Conservation (phyloP, 2,888 invertebrate species). For the Rhopalosiphum nymphaeae region DNA sequence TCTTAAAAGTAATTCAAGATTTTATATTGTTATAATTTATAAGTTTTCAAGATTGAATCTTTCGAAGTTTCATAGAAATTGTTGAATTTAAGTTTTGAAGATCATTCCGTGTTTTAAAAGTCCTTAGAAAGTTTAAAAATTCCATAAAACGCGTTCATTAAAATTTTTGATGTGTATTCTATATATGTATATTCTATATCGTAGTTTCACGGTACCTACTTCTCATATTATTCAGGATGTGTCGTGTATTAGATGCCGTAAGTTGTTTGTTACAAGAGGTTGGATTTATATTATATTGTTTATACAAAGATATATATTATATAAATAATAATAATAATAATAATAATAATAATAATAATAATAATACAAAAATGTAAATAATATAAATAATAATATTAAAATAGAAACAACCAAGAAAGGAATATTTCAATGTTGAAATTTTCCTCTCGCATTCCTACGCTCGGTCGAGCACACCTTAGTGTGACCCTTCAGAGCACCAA, state of each 20-base stretch:
- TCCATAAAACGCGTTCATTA: background rate
- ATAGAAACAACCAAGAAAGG: constrained; percentile 4
- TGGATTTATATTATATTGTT: background rate
- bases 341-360: background rate
- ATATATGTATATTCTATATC: background rate
- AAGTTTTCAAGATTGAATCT: background rate
- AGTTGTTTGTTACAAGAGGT: background rate
- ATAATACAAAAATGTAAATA: background rate
- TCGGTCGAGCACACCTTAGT: constrained; percentile 50
- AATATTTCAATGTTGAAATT: constrained; percentile 59
- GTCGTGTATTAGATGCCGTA: background rate
- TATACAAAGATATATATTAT: background rate
- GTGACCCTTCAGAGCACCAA: constrained; percentile 52
- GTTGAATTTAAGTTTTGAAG: background rate
- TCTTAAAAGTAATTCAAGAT: background rate
- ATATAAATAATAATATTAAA: background rate
- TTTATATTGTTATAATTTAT: constrained; percentile 21
- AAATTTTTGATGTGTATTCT: background rate
- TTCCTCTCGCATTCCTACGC: constrained; percentile 33
- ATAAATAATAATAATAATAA: background rate
- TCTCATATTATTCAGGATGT: background rate
- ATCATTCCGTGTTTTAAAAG: background rate
- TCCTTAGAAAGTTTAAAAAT: background rate
- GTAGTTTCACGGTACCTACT: background rate
- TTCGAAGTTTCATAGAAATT: constrained; percentile 4